Evolutionary conservation across 1,140 invertebrate species (phyloP).

Genomic region (Galleria mellonella): DNA sequence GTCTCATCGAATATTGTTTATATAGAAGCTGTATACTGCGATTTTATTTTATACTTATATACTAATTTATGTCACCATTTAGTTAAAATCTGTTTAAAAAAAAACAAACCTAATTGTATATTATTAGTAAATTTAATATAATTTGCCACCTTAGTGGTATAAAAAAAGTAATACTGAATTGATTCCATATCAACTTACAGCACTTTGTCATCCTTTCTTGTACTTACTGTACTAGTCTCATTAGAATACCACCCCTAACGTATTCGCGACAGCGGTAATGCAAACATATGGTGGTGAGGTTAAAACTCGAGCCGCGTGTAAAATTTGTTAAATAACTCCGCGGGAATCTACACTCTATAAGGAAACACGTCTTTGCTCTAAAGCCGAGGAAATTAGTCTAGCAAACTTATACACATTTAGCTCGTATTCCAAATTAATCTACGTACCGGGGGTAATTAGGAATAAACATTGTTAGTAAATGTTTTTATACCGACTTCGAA

Average conservation of each 20-base stretch:
- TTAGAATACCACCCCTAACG: slow-evolving; percentile 16
- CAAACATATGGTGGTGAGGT: slow-evolving; percentile 44
- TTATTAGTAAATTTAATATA: too few species aligned
- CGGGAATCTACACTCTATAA: slow-evolving; percentile 39
- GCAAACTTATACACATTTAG: slow-evolving; percentile 42
- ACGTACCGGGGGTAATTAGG: slow-evolving; percentile 41
- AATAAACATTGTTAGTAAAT: slow-evolving; percentile 33
- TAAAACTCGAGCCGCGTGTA: slow-evolving; percentile 58
- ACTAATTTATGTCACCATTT: too few species aligned
- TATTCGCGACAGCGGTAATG: slow-evolving; percentile 25
- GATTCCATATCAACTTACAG: neutral
- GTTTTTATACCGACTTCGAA: too few species aligned
- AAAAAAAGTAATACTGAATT: too few species aligned
- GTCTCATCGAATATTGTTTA: too few species aligned
- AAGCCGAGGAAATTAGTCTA: slow-evolving; percentile 49
- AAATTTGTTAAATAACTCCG: slow-evolving; percentile 62
- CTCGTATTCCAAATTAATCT: slow-evolving; percentile 55
- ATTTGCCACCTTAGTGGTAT: too few species aligned
- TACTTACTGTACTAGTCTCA: slow-evolving; percentile 8
- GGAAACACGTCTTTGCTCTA: slow-evolving; percentile 64
- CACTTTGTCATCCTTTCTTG: neutral
- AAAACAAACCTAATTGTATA: too few species aligned
- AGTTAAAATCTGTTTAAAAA: too few species aligned
- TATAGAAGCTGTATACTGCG: too few species aligned
- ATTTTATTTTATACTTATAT: too few species aligned